These are phyloP conservation scores for Oryzaephilus surinamensis DNA, from an alignment of 1,140 invertebrate species.

Conservation along the genomic window DNA sequence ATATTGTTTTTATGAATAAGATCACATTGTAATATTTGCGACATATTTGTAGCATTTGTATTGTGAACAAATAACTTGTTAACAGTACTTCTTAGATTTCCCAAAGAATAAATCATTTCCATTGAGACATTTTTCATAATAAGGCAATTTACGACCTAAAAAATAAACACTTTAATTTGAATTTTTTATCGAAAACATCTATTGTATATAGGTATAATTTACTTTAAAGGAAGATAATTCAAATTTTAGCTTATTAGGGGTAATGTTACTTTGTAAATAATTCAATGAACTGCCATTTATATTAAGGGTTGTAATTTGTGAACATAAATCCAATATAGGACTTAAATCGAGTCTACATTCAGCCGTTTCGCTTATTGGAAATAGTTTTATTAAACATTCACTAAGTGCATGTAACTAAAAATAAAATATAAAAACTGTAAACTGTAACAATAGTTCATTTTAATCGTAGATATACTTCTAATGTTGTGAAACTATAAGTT, in stretches of 20 bases:
- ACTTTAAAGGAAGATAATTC: constrained; percentile 74
- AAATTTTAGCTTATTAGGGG: constrained; percentile 65
- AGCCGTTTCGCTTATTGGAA: constrained; percentile 53
- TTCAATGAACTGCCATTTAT: constrained; percentile 55
- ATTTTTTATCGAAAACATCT: constrained; percentile 1
- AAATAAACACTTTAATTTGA: constrained; percentile 2
- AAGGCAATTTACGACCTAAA: constrained; percentile 24
- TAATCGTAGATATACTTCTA: constrained; percentile 49
- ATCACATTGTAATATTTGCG: constrained; percentile 68
- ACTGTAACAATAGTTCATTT: constrained; percentile 3
- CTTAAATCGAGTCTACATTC: constrained; percentile 70
- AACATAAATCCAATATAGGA: constrained; percentile 81
- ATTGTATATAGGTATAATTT: constrained; percentile 7
- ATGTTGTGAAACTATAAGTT: constrained; percentile 53
- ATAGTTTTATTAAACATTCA: constrained; percentile 74
- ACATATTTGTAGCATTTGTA: constrained; percentile 48
- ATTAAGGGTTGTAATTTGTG: constrained; percentile 53
- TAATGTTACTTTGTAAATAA: constrained; percentile 70
- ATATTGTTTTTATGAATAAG: constrained; percentile 50
- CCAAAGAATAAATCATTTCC: constrained; percentile 34
- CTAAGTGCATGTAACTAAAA: constrained; percentile 79
- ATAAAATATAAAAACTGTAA: constrained; percentile 19
- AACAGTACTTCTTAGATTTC: constrained; percentile 57
- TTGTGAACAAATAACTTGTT: constrained; percentile 48
- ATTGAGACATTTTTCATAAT: constrained; percentile 23